Evolutionary conservation across 2,113 vertebrate genomes (phyloP).

Genomic region (Heterochromis multidens): DNA sequence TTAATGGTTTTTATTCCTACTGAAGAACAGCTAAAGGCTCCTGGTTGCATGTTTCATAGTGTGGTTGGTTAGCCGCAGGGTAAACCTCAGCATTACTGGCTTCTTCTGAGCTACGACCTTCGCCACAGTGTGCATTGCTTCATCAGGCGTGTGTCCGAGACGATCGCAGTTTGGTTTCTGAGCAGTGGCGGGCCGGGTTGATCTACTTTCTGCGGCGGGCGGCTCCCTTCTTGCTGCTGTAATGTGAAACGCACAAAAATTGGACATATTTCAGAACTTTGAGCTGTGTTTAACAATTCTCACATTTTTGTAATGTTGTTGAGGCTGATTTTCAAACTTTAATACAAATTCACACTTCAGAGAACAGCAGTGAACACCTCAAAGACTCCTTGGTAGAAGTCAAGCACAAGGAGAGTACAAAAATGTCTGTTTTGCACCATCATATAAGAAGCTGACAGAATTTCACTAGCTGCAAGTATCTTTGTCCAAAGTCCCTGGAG

Average conservation of each 20-base stretch:
- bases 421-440: not conserved
- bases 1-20: slow-evolving; percentile 39
- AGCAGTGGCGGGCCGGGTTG: not conserved
- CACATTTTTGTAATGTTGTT: not conserved
- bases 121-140: slow-evolving; percentile 40
- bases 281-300: not conserved
- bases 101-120: slow-evolving; percentile 50
- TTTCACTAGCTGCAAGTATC: not conserved
- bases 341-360: not conserved
- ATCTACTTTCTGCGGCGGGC: slow-evolving; percentile 94
- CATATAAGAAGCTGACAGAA: not conserved
- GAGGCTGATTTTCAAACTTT: not conserved
- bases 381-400: not conserved
- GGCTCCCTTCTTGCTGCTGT: slow-evolving; percentile 95
- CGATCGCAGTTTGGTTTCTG: slow-evolving; percentile 44
- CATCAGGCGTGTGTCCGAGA: slow-evolving; percentile 48
- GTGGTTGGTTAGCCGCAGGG: not conserved
- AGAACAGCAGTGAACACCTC: not conserved
- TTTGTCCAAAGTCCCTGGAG: not conserved
- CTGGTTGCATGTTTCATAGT: slow-evolving; percentile 20
- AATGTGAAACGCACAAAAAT: slow-evolving; percentile 26
- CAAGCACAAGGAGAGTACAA: not conserved
- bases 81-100: slow-evolving; percentile 44
- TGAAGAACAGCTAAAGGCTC: slow-evolving; percentile 59
- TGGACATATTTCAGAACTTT: slow-evolving; percentile 12